Conservation (phyloP, 2,888 invertebrate species). For the Lagria hirta region DNA sequence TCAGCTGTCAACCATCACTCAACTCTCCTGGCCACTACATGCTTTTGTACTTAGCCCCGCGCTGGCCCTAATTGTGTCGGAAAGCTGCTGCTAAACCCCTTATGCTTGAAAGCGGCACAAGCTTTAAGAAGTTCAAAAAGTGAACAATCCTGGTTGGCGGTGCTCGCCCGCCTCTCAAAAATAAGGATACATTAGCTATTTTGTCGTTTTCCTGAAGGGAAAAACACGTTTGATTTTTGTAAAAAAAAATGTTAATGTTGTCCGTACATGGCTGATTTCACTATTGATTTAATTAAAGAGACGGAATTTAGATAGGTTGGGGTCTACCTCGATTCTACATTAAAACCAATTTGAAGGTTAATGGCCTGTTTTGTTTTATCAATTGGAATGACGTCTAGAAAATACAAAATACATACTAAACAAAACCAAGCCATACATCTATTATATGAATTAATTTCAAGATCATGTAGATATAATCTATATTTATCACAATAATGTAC, state of each 20-base stretch:
- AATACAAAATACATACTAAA: no score
- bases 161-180: conserved; percentile 31
- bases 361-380: background rate
- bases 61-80: conserved; percentile 54
- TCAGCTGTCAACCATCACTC: conserved; percentile 56
- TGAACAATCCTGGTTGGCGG: conserved; percentile 9
- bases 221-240: conserved; percentile 22
- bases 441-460: background rate
- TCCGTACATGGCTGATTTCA: conserved; percentile 35
- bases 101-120: conserved; percentile 38
- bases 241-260: conserved; percentile 37
- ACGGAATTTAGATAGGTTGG: conserved; percentile 28
- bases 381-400: background rate
- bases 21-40: conserved; percentile 53
- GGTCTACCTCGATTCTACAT: conserved; percentile 1
- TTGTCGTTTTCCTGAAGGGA: conserved; percentile 37
- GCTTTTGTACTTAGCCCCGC: conserved; percentile 57
- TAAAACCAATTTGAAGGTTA: no score
- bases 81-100: conserved; percentile 43
- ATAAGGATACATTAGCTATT: conserved; percentile 27
- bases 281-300: conserved; percentile 40
- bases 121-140: conserved; percentile 23
- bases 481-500: no score
- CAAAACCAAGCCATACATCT: no score
- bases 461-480: no score